These are phyloP conservation scores for Saguinus midas DNA, from an alignment of 2,113 vertebrate species.

Conservation along the genomic window DNA sequence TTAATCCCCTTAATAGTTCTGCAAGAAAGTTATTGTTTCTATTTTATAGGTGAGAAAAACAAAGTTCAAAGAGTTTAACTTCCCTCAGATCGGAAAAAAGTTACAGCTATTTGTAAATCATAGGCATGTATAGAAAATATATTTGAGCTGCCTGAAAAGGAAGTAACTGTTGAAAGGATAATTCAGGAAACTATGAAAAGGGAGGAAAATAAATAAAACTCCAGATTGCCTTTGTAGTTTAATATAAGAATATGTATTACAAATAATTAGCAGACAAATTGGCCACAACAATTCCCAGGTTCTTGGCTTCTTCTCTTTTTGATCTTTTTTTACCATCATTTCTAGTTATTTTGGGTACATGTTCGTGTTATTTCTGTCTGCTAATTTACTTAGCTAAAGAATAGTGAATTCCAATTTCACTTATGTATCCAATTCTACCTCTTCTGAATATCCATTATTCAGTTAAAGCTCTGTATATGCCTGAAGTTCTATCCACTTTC, in stretches of 20 bases:
- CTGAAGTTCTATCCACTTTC: neutral
- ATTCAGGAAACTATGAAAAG: neutral
- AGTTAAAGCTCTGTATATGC: neutral
- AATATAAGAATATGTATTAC: neutral
- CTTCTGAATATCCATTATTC: neutral
- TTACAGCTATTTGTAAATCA: neutral
- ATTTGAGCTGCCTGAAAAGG: neutral
- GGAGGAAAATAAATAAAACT: neutral
- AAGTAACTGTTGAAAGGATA: neutral
- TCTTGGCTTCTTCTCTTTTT: neutral
- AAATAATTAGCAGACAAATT: neutral
- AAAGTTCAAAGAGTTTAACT: neutral
- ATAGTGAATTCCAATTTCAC: neutral
- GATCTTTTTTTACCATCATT: neutral
- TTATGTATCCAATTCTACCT: neutral
- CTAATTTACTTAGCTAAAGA: neutral
- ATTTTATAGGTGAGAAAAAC: neutral
- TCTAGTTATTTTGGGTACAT: neutral
- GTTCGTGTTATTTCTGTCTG: neutral
- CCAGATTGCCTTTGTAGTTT: neutral
- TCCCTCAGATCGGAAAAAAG: neutral
- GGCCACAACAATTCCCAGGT: neutral
- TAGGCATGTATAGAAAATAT: neutral
- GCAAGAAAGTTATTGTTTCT: neutral
- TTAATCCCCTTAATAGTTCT: neutral